Evolutionary conservation across 1,140 invertebrate species (phyloP).

Genomic region (Sycophaga agraensis): DNA sequence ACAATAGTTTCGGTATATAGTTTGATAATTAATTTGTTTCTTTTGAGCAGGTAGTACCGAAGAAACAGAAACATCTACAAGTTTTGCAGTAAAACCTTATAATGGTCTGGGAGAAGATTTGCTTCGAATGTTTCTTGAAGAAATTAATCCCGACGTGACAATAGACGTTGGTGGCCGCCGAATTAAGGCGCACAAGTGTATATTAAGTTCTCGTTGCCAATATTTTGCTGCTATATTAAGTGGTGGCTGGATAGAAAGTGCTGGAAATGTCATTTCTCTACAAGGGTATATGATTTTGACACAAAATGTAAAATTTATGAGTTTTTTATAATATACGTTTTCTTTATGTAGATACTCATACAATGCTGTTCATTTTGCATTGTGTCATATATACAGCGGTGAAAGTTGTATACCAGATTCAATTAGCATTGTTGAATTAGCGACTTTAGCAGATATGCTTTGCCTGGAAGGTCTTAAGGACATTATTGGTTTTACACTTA

Average conservation of each 20-base stretch:
- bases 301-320: constrained; percentile 4
- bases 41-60: constrained; percentile 52
- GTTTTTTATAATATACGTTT: too few relatives aligned
- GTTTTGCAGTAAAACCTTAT: constrained; percentile 56
- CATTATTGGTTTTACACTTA: constrained; percentile 82
- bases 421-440: constrained; percentile 82
- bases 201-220: constrained; percentile 83
- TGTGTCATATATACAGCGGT: constrained; percentile 91
- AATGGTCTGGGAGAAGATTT: constrained; percentile 80
- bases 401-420: constrained; percentile 80
- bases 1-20: neutral
- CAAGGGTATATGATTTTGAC: constrained; percentile 65
- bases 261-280: constrained; percentile 77
- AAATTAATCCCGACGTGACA: constrained; percentile 81
- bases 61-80: constrained; percentile 56
- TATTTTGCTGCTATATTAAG: constrained; percentile 89
- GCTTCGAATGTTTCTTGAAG: constrained; percentile 84
- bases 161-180: constrained; percentile 76
- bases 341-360: constrained; percentile 69
- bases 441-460: constrained; percentile 83
- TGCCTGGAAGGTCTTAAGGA: constrained; percentile 87
- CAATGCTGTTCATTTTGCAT: constrained; percentile 80
- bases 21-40: neutral
- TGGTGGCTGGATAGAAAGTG: constrained; percentile 78
- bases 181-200: constrained; percentile 87